phyloP scores from a whole-genome alignment of 2,888 invertebrate species.

The Drosophila monieri region DNA sequence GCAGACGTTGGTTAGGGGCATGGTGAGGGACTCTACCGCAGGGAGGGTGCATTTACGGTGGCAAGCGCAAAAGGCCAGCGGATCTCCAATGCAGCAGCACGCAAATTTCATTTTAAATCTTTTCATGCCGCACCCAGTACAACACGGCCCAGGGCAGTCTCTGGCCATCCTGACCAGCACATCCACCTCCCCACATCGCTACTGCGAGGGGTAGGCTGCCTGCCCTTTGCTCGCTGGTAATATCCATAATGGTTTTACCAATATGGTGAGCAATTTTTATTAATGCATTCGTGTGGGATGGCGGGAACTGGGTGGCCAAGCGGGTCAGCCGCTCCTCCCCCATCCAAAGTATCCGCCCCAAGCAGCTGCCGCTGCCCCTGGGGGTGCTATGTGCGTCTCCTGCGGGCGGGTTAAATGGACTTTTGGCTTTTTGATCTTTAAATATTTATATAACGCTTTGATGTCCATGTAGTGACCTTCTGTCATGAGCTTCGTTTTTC shows the following conservation, averaged over 20 bases:
- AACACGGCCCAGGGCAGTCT: conserved; percentile 4
- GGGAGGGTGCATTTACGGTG: not conserved
- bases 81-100: conserved; percentile 38
- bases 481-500: not conserved
- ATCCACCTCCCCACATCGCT: not conserved
- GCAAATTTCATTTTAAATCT: conserved; percentile 80
- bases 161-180: not conserved
- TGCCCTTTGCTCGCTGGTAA: conserved; percentile 75
- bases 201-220: conserved; percentile 28
- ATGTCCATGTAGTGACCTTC: conserved; percentile 59
- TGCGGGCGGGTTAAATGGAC: conserved; percentile 69
- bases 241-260: conserved; percentile 83
- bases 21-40: conserved; percentile 8
- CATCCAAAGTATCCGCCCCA: conserved; percentile 36
- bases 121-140: conserved; percentile 50
- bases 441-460: conserved; percentile 77
- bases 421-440: conserved; percentile 78
- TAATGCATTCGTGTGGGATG: conserved; percentile 66
- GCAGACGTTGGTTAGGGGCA: conserved; percentile 2
- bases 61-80: conserved; percentile 8
- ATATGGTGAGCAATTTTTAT: conserved; percentile 82
- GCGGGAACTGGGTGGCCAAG: not conserved
- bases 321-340: conserved; percentile 17
- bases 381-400: conserved; percentile 29
- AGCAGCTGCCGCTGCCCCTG: conserved; percentile 37